Evolutionary conservation across 2,797 vertebrate species (phyloP), one percentile per base, ranked within the genome.

Genomic region (Falco rusticolus): DNA sequence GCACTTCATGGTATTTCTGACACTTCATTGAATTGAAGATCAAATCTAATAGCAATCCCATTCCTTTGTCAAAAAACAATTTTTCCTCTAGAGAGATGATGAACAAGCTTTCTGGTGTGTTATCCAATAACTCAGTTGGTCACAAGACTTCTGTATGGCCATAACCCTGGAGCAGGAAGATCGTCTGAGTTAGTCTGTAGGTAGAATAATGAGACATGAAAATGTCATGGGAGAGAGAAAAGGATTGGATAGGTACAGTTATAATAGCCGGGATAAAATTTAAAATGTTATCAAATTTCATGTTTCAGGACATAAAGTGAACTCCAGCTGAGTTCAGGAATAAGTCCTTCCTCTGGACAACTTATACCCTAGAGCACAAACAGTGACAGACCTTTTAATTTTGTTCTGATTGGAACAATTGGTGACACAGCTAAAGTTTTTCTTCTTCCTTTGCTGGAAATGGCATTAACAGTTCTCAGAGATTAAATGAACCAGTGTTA

Each of bases 231-330:
- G 14, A 88, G 83, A 84, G 61, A 69, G 80, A 54, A 92, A 93
- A 93, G 37, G 18, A 66, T 79, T 47, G 21, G 53, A 64, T 60
- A 80, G 31, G 6, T 84, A 9, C 18, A 63, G 26, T 80, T 68
- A 41, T 43, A 94, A 72, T 29, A 87, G 39, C 37, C 47, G 31
- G n/a, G 37, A 88, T 83, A 92, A 94, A 90, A 91, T 93, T 76
- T 79, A 84, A 94, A 84, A 3, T 47, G 18, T n/a, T 77, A 74
- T 68, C 66, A 53, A 88, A 94, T 51, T 66, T 64, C 8, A 2
- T 81, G 39, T 54, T 90, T 71, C 26, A 78, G 50, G 57, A 47
- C 54, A 68, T 39, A 19, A 91, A 81, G 22, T 29, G 76, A 93
- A 31, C 28, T 76, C 22, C 39, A 53, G 11, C 33, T 79, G 80